Base-by-base conservation (phyloP, 2,888 invertebrate species). In the Synergus laeviventris region DNA sequence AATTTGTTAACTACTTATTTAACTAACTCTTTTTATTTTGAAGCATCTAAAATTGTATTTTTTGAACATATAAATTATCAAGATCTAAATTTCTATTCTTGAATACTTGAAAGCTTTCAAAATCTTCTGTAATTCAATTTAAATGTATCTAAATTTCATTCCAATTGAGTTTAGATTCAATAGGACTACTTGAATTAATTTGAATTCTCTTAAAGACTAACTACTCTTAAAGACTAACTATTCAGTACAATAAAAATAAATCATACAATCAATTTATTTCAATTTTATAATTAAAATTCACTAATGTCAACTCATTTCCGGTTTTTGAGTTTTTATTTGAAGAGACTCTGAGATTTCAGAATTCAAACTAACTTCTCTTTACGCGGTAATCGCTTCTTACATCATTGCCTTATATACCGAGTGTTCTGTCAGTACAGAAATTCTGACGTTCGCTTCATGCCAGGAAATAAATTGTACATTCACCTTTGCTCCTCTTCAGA, bases 331-430 rank as follows among this genome's bases (percentile, higher is more conserved):
- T 21, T 21, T 18, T 39, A 21, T 64, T 24, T 12, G 0, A 24
- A 64, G 39, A 42, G 21, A 42, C 38, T 39, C 18, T 14, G 9
- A 38, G 62, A 62, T 62, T 62, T 62, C 38, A 36, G 38, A 62
- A 49, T 59, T 21, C 21, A 24, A 70, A n/a, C 31, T 1, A 31
- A 70, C 49, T 70, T 49, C 76, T 66, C 75, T 78, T 77, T 77
- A 76, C 70, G 45, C 18, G 74, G 75, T 75, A 78, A 79, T 79
- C n/a, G n/a, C 79, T 78, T 74, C 76, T 81, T 75, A 76, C 76
- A 77, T 80, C 76, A 78, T 77, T 78, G 49, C 54, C 66, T 66
- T 60, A 75, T 73, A 77, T 81, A 81, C 78, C 76, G 75, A 79
- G 76, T 81, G 78, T 77, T 73, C 59, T 75, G 54, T 18, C 39